Conservation (phyloP, 2,888 invertebrate species). For the Eupithecia inturbata region DNA sequence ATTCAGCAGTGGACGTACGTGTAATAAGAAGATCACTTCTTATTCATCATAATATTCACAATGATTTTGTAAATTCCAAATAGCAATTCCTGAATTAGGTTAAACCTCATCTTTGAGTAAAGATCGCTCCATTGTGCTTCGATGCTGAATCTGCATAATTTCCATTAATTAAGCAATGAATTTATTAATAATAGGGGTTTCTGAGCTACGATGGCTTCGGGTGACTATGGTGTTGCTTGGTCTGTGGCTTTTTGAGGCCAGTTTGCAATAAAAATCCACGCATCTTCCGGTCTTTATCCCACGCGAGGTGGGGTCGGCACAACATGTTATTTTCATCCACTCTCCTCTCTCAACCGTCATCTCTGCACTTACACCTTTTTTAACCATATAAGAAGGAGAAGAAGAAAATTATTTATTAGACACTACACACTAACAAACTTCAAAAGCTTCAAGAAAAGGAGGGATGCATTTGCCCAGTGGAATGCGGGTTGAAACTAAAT, state of each 20-base stretch:
- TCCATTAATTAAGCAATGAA: constrained; percentile 79
- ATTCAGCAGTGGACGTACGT: no score
- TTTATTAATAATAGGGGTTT: constrained; percentile 82
- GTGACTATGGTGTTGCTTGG: constrained; percentile 49
- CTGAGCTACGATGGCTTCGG: constrained; percentile 52
- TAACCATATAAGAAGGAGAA: no score
- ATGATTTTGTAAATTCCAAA: constrained; percentile 1
- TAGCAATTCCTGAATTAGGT: constrained; percentile 43
- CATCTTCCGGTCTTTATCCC: no score
- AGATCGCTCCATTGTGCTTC: constrained; percentile 77
- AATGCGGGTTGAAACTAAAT: background rate
- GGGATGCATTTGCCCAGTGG: background rate
- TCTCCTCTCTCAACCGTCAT: no score
- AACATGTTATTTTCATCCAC: no score
- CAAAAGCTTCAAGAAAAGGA: no score
- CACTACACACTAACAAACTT: no score
- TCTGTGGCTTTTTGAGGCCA: background rate
- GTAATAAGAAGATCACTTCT: no score
- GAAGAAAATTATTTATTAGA: no score
- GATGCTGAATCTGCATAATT: constrained; percentile 79
- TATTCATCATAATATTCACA: no score
- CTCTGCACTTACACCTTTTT: no score
- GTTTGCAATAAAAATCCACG: background rate
- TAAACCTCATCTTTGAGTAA: constrained; percentile 66
- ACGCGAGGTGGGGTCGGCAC: no score